Evolutionary conservation across 2,113 vertebrate species (phyloP).

Genomic region (Desmodus rotundus): DNA sequence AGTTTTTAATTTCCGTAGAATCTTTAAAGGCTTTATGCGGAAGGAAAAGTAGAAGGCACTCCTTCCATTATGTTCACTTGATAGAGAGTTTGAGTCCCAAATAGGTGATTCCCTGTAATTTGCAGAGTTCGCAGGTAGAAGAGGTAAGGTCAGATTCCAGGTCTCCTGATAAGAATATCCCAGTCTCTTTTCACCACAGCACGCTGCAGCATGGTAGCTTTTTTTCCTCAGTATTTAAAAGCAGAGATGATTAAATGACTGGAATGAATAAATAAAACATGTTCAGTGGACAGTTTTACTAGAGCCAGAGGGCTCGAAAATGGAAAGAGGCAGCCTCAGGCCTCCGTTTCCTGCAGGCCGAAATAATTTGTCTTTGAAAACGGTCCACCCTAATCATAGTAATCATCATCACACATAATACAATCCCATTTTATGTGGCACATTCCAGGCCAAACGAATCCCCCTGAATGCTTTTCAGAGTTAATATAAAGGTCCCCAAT

Average conservation of each 20-base stretch:
- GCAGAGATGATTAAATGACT: slow-evolving; percentile 12
- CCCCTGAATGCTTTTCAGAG: slow-evolving; percentile 60
- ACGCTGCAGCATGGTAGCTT: not conserved
- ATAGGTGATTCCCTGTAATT: not conserved
- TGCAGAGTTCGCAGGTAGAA: not conserved
- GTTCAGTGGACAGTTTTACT: slow-evolving; percentile 49
- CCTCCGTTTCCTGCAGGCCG: slow-evolving; percentile 47
- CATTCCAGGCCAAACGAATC: slow-evolving; percentile 48
- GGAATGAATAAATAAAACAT: slow-evolving; percentile 64
- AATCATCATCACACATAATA: slow-evolving; percentile 59
- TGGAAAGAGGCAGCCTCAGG: slow-evolving; percentile 25
- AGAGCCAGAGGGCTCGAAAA: slow-evolving; percentile 54
- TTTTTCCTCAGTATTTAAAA: not conserved
- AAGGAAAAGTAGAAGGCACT: not conserved
- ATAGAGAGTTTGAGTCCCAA: not conserved
- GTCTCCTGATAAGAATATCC: not conserved
- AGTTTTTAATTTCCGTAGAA: not conserved
- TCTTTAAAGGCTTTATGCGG: not conserved
- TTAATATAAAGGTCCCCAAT: slow-evolving; percentile 54
- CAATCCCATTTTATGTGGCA: slow-evolving; percentile 62
- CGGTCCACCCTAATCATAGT: slow-evolving; percentile 62
- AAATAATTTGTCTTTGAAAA: slow-evolving; percentile 70
- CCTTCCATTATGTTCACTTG: not conserved
- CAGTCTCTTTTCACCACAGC: not conserved
- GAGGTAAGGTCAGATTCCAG: not conserved